phyloP scores from a whole-genome alignment of 2,113 vertebrate genomes.

The Desmodus rotundus region DNA sequence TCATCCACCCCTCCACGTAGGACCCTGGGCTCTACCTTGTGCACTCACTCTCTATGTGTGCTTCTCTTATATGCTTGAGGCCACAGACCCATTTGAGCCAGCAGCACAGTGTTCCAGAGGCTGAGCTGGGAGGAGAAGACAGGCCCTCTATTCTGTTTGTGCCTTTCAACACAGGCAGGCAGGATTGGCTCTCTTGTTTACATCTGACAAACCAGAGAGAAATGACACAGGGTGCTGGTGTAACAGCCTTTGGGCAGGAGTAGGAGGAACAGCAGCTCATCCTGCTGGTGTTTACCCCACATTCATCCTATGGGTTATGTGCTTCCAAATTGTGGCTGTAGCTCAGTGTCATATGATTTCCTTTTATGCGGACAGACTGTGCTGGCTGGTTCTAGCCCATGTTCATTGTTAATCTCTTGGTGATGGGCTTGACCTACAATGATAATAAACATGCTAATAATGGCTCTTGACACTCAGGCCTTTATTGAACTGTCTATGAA shows the following conservation, averaged over 20 bases:
- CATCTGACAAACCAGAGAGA: background rate
- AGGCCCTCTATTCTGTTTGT: background rate
- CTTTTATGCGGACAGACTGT: background rate
- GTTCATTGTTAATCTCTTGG: background rate
- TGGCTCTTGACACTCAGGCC: background rate
- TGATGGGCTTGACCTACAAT: background rate
- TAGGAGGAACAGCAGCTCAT: background rate
- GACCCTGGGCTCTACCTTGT: background rate
- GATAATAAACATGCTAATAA: background rate
- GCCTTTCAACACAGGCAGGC: background rate
- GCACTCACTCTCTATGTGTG: rapidly evolving
- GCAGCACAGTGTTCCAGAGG: background rate
- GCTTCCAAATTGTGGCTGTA: background rate
- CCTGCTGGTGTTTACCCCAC: background rate
- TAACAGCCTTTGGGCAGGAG: background rate
- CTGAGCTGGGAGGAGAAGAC: background rate
- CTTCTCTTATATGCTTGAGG: background rate
- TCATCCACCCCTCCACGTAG: rapidly evolving
- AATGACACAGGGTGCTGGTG: background rate
- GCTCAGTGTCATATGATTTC: background rate
- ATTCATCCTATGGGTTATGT: background rate
- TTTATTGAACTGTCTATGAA: background rate
- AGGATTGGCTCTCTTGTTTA: background rate
- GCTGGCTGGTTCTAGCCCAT: background rate
- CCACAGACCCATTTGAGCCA: background rate